Base-by-base conservation (phyloP, 2,797 vertebrate species). In the Enteromius argenteus region DNA sequence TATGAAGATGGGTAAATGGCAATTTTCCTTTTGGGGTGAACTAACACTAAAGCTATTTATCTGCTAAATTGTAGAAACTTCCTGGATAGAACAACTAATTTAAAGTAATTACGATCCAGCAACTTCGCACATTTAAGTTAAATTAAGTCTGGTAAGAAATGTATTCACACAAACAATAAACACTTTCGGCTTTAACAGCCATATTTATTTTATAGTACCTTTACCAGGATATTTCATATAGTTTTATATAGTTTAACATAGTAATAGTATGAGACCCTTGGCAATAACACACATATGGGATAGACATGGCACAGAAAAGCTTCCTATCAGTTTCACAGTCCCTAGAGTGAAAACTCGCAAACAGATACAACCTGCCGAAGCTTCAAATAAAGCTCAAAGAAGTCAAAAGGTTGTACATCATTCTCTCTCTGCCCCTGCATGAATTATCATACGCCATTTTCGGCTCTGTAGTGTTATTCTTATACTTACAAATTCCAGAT, bases 151-250 rank as follows among this genome's bases (percentile, higher is more conserved):
- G 42, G 3, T 14, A 44, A 44, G 14, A 27, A 71, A 42, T 42
- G 39, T 42, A 42, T 42, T 42, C 39, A 42, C 39, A 10, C 39
- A 10, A 42, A 42, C 39, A 10, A 42, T 42, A 42, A 42, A 53
- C 10, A 83, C 23, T 60, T 19, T 15, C 56, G 19, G 62, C 74
- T 32, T 44, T 79, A 51, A 64, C 49, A 68, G 23, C 49, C 71
- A 72, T 80, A 68, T 86, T 88, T 88, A 85, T 83, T 85, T 62
- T 80, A 44, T 51, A 76, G 58, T 53, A 85, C 66, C n/a, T 32
- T 67, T 60, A 53, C 21, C 64, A 68, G 60, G n/a, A 64, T 62
- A 76, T 76, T 62, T 35, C 35, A 68, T 35, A 74, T 53, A 35
- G 15, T 78, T 84, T 67, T 44, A 78, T n/a, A 64, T 58, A 68